Evolutionary conservation across 2,888 invertebrate species (phyloP), one percentile per base, ranked within the genome.

Genomic region (Troides oblongomaculatus): DNA sequence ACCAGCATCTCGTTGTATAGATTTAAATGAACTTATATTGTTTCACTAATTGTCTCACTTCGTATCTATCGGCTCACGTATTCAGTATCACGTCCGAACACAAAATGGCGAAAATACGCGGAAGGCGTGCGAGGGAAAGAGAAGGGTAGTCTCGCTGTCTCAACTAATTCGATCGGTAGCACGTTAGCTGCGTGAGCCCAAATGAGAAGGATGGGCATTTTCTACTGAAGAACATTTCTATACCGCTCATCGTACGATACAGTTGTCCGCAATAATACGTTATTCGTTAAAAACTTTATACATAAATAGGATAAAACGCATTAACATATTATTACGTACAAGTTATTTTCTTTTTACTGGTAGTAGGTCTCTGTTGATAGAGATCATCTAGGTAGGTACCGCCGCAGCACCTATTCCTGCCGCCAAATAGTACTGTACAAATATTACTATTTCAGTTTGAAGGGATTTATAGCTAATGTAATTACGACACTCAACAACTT

Each of bases 61-160:
- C 64, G 21, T 23, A 64, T 61, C 50, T 17, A 61, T 60, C 21
- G 14, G 61, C 17, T 59, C 63, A 63, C 68, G 68, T 69, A 64
- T 53, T 69, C 68, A 63, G 30, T 21, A 39, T 59, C 46, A 14
- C 36, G 58, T 50, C 60, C 59, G 23, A 64, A 39, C 50, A 64
- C 64, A 64, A 69, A 69, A 56, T 69, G 69, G 69, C 61, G 56
- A 64, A 62, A 57, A 50, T 12, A 25, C 46, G 50, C 25, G 39
- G 5, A 43, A 57, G 17, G 59, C 60, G 59, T 64, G 59, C 21
- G 61, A 61, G 61, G 5, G 64, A 69, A 64, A 69, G 69, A 61
- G 69, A 69, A 23, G 46, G 61, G 39, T 21, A 50, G 60, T 64
- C n/a, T 10, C 12, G 14, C 17, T 50, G 14, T 21, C 64, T 39